Percentiles rank a stretch among this genome's conserved stretches.
Conservation (phyloP, 2,113 vertebrate genomes). For the Podilymbus podiceps region DNA sequence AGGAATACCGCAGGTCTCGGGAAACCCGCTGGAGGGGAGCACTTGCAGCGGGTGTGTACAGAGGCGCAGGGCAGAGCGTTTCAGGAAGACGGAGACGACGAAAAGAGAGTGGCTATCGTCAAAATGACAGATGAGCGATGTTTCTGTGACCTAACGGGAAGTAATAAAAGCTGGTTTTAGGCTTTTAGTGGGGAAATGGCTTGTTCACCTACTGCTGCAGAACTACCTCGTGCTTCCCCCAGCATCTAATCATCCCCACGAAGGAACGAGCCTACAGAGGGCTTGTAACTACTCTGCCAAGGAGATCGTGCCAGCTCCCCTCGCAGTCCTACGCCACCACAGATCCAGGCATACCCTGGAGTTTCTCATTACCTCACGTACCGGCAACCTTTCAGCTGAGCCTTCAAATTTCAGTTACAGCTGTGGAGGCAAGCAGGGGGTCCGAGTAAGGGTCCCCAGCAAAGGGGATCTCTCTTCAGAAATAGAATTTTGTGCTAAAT, state of each 20-base stretch:
- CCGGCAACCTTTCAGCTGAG: not conserved
- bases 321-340: not conserved
- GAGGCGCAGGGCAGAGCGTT: not conserved
- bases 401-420: not conserved
- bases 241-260: not conserved
- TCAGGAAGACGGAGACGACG: not conserved
- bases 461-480: not conserved
- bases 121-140: not conserved
- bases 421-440: not conserved
- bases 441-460: not conserved
- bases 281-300: not conserved
- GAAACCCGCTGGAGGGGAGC: not conserved
- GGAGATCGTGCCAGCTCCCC: not conserved
- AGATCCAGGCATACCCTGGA: not conserved
- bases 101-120: not conserved
- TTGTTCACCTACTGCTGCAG: not conserved
- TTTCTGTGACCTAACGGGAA: slow-evolving; percentile 4
- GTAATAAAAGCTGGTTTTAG: not conserved
- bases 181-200: not conserved
- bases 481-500: not conserved
- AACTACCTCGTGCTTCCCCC: not conserved
- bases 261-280: not conserved
- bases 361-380: not conserved
- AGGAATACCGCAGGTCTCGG: not conserved
- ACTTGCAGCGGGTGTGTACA: not conserved